phyloP scores from a whole-genome alignment of 2,113 vertebrate species.

The Labeo catla region DNA sequence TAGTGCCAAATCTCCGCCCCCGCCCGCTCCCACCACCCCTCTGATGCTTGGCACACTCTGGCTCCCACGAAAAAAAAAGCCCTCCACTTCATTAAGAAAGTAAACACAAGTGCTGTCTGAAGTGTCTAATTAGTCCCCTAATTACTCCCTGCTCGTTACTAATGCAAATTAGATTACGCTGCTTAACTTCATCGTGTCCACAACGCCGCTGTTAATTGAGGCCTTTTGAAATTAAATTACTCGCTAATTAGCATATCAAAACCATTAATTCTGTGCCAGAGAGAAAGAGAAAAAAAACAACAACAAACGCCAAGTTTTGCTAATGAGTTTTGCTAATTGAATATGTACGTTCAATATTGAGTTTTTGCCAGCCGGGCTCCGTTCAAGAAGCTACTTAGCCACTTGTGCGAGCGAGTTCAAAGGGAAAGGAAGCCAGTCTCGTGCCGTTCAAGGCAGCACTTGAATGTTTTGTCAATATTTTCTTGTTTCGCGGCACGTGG shows the following conservation, averaged over 20 bases:
- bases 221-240: slow-evolving; percentile 99
- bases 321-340: slow-evolving; percentile 99
- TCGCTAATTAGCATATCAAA: slow-evolving; percentile 99
- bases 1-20: slow-evolving; percentile 44
- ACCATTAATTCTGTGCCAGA: slow-evolving; percentile 97
- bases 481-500: slow-evolving; percentile 46
- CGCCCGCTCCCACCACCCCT: slow-evolving; percentile 24
- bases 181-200: slow-evolving; percentile 99
- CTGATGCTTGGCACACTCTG: slow-evolving; percentile 57
- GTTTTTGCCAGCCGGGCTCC: slow-evolving; percentile 72
- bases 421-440: slow-evolving; percentile 57
- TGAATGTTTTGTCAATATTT: slow-evolving; percentile 72
- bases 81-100: slow-evolving; percentile 99
- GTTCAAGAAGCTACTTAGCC: slow-evolving; percentile 66
- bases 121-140: slow-evolving; percentile 99
- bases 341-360: slow-evolving; percentile 81
- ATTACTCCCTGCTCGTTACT: slow-evolving; percentile 99
- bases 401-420: slow-evolving; percentile 31
- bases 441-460: slow-evolving; percentile 67
- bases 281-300: slow-evolving; percentile 85
- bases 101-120: slow-evolving; percentile 99
- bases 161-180: slow-evolving; percentile 99
- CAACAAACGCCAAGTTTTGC: slow-evolving; percentile 98
- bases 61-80: slow-evolving; percentile 73
- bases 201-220: slow-evolving; percentile 99